phyloP scores from a whole-genome alignment of 2,113 vertebrate genomes.

The Hydropotes inermis region DNA sequence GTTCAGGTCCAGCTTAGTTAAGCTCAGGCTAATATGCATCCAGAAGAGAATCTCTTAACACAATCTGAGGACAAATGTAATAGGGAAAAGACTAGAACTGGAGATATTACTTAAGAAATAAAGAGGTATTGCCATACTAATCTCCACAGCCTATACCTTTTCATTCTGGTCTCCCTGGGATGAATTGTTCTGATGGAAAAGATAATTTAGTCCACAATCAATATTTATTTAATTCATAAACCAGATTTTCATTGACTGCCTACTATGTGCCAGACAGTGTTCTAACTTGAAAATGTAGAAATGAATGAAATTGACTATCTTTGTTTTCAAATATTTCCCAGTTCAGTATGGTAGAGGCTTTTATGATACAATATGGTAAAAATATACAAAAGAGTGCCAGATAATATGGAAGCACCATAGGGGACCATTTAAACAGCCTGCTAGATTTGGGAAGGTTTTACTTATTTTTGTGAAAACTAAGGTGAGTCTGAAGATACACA shows the following conservation, averaged over 20 bases:
- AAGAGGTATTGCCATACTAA: not conserved
- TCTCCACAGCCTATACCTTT: not conserved
- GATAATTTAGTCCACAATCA: not conserved
- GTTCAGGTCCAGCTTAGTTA: rapidly evolving
- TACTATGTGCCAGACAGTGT: not conserved
- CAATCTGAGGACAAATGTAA: not conserved
- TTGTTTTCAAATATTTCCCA: not conserved
- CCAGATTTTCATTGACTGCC: not conserved
- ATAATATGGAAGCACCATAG: not conserved
- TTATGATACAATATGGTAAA: not conserved
- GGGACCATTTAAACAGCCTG: not conserved
- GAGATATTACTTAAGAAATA: not conserved
- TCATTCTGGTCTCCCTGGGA: not conserved
- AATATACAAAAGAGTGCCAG: not conserved
- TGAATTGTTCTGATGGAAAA: not conserved
- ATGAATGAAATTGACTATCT: not conserved
- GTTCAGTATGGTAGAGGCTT: not conserved
- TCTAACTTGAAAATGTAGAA: not conserved
- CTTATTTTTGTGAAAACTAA: not conserved
- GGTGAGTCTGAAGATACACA: not conserved
- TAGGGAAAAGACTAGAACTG: not conserved
- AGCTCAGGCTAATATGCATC: not conserved
- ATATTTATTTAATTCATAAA: not conserved
- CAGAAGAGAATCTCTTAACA: not conserved
- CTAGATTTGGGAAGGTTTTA: not conserved